A percentile compares a stretch with the other conserved stretches of the same genome.
These are phyloP conservation scores for Cydia pomonella DNA, from an alignment of 1,140 invertebrate genomes.

Conservation along the genomic window DNA sequence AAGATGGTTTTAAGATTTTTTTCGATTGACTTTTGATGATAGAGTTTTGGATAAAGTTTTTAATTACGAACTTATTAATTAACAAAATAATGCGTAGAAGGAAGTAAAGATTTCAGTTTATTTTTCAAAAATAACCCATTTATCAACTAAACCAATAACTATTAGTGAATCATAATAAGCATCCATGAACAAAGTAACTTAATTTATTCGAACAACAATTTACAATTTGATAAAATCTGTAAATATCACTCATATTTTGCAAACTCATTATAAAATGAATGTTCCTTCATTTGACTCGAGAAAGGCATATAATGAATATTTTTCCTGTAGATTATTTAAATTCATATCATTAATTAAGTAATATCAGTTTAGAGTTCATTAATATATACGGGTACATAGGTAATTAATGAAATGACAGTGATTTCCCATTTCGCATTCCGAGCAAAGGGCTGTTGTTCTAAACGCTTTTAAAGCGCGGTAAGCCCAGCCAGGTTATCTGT, in stretches of 20 bases:
- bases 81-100: too few relatives aligned
- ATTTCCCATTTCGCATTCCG: conserved; percentile 16
- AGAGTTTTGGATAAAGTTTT: too few relatives aligned
- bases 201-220: too few relatives aligned
- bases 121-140: too few relatives aligned
- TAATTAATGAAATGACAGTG: conserved; percentile 16
- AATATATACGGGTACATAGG: not conserved
- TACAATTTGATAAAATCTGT: not conserved
- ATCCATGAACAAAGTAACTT: too few relatives aligned
- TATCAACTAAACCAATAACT: too few relatives aligned
- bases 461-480: not conserved
- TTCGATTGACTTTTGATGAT: too few relatives aligned
- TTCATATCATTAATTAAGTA: not conserved
- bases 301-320: not conserved
- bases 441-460: not conserved
- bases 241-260: not conserved
- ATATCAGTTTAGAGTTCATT: not conserved
- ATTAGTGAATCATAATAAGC: too few relatives aligned
- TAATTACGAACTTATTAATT: too few relatives aligned
- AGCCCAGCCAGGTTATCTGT: not conserved
- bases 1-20: too few relatives aligned
- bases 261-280: not conserved
- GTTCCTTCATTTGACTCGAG: not conserved
- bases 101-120: too few relatives aligned
- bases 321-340: not conserved